Evolutionary conservation across 2,113 vertebrate species (phyloP).

Genomic region (Taxidea taxus): DNA sequence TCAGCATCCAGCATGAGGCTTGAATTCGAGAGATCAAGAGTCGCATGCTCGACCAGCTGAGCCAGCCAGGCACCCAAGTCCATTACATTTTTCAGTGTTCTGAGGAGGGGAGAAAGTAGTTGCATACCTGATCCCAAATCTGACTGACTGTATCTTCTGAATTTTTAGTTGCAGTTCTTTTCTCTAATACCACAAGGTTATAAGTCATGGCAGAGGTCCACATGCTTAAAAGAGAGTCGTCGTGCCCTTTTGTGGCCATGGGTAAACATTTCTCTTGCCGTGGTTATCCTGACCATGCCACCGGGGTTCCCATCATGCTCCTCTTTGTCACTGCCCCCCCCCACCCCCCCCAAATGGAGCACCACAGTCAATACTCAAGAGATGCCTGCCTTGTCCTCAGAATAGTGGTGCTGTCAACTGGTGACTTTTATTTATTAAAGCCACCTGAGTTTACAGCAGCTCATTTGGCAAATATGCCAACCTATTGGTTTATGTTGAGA

Average conservation of each 20-base stretch:
- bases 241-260: neutral
- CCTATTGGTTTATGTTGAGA: neutral
- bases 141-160: neutral
- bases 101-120: neutral
- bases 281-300: neutral
- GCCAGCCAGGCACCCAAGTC: neutral
- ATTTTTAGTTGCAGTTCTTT: neutral
- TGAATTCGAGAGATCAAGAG: neutral
- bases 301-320: neutral
- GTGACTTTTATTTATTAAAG: constrained; percentile 1
- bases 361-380: neutral
- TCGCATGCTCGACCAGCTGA: neutral
- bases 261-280: neutral
- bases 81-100: neutral
- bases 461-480: constrained; percentile 43
- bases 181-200: neutral
- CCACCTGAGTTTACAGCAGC: neutral
- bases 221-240: neutral
- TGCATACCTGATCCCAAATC: neutral
- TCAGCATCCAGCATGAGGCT: neutral
- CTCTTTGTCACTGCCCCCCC: neutral
- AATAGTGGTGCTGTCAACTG: neutral
- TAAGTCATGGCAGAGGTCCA: neutral
- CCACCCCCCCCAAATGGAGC: neutral
- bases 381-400: neutral